Conservation (phyloP, 2,113 vertebrate genomes). For the Pluvialis apricaria region DNA sequence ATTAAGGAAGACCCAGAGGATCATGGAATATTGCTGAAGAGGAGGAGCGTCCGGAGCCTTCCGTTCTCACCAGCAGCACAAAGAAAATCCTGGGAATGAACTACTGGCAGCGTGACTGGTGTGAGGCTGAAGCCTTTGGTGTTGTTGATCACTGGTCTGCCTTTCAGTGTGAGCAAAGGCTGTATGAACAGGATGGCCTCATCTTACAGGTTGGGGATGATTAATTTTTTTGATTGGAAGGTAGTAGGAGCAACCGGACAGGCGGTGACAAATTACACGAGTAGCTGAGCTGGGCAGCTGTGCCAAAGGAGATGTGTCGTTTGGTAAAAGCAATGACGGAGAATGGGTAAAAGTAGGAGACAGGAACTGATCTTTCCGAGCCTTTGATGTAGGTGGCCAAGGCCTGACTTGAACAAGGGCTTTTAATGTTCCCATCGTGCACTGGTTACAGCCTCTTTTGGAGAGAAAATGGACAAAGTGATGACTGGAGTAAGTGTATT, state of each 20-base stretch:
- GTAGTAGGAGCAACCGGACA: background rate
- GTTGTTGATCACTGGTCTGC: background rate
- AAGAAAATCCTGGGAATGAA: background rate
- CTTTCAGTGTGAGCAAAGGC: background rate
- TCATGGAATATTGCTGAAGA: background rate
- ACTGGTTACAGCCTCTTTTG: background rate
- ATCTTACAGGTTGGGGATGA: slow-evolving; percentile 1
- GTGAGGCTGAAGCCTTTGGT: background rate
- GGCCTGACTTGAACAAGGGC: background rate
- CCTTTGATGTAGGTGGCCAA: background rate
- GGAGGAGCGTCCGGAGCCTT: background rate
- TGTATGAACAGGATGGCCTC: slow-evolving; percentile 13
- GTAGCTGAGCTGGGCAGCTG: background rate
- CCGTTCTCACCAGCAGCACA: background rate
- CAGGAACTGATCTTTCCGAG: background rate
- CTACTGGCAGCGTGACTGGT: background rate
- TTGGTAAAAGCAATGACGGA: background rate
- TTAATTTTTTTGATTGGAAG: background rate
- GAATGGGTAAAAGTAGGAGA: background rate
- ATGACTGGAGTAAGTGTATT: background rate
- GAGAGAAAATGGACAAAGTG: background rate
- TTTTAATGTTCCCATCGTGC: background rate
- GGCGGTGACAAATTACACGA: background rate
- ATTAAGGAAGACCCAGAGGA: background rate
- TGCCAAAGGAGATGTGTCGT: background rate